Percentiles rank a stretch among this genome's conserved stretches.
Conservation (phyloP, 2,113 vertebrate species). For the Emydura subglobosa region DNA sequence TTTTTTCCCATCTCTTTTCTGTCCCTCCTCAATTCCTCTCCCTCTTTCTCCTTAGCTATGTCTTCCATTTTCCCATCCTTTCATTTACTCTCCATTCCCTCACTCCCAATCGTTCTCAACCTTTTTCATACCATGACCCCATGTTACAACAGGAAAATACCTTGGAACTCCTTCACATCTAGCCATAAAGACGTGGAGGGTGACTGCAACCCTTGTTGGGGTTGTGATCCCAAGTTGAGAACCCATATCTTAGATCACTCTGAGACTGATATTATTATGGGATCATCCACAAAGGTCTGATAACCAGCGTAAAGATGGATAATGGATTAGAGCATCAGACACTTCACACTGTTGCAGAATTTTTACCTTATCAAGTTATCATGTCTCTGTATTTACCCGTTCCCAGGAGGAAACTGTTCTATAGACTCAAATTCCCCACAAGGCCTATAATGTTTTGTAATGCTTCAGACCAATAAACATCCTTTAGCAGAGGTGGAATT, state of each 20-base stretch:
- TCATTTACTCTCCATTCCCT: not conserved
- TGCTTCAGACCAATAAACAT: not conserved
- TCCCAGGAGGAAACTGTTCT: not conserved
- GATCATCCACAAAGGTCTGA: not conserved
- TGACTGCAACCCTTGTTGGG: not conserved
- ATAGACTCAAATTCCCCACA: not conserved
- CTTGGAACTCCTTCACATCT: accelerated
- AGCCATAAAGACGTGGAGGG: accelerated
- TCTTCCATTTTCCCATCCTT: not conserved
- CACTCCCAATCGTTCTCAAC: not conserved
- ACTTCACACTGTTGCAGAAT: not conserved
- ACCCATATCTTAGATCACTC: not conserved
- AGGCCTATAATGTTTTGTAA: not conserved
- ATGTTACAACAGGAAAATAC: accelerated
- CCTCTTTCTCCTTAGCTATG: not conserved
- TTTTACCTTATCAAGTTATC: not conserved
- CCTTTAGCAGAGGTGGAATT: not conserved
- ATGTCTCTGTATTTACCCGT: not conserved
- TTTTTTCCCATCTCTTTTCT: not conserved
- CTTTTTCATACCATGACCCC: not conserved
- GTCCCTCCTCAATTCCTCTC: not conserved
- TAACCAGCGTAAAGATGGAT: not conserved
- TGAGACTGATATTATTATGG: not conserved
- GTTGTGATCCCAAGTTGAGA: not conserved
- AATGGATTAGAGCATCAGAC: not conserved